Percentiles rank a stretch among this genome's conserved stretches.
Evolutionary conservation across 2,113 vertebrate genomes (phyloP).

Genomic region (Gadus chalcogrammus): DNA sequence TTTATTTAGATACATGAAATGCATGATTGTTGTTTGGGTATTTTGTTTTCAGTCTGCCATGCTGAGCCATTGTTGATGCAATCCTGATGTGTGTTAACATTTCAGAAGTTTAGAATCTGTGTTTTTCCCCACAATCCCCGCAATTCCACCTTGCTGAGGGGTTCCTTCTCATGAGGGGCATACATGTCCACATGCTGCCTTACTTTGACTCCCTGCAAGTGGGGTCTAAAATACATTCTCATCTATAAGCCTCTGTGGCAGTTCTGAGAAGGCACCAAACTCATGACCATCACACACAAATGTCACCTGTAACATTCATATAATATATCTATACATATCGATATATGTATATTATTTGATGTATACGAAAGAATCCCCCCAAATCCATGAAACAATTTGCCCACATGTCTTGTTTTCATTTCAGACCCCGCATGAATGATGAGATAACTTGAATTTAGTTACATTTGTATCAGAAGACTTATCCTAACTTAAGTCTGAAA

Average conservation of each 20-base stretch:
- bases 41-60: slow-evolving; percentile 44
- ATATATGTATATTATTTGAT: too few species aligned
- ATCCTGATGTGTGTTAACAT: slow-evolving; percentile 24
- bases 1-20: slow-evolving; percentile 48
- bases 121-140: slow-evolving; percentile 19
- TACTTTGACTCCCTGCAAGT: slow-evolving; percentile 45
- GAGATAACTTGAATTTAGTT: slow-evolving; percentile 29
- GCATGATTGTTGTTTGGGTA: slow-evolving; percentile 24
- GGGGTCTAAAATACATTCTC: too few species aligned
- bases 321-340: too few species aligned
- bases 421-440: too few species aligned
- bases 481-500: slow-evolving; percentile 22
- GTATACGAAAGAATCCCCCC: too few species aligned
- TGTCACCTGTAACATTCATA: too few species aligned
- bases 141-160: slow-evolving; percentile 28
- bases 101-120: slow-evolving; percentile 27
- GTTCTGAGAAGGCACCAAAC: too few species aligned
- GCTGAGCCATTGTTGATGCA: slow-evolving; percentile 68
- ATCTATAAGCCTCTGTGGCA: too few species aligned
- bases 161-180: slow-evolving; percentile 24
- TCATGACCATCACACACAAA: too few species aligned
- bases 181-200: slow-evolving; percentile 51
- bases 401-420: too few species aligned
- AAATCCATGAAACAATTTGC: too few species aligned
- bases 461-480: slow-evolving; percentile 31